These are phyloP conservation scores for Speoplatyrhinus poulsoni DNA, from an alignment of 2,113 vertebrate genomes.

Conservation along the genomic window DNA sequence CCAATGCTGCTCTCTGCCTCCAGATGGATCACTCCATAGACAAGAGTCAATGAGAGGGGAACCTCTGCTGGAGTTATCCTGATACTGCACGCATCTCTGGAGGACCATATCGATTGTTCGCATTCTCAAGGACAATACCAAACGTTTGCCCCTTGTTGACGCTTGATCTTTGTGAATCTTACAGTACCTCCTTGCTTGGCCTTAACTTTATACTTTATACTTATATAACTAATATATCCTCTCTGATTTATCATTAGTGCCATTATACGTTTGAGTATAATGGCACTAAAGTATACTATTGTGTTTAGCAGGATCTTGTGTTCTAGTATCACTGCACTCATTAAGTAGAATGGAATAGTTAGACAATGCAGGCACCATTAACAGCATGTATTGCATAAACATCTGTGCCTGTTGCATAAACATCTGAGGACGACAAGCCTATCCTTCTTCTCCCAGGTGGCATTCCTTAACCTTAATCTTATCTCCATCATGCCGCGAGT, in stretches of 20 bases:
- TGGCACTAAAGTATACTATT: neutral
- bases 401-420: neutral
- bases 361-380: constrained; percentile 11
- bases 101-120: neutral
- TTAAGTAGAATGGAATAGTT: constrained; percentile 11
- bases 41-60: constrained; percentile 66
- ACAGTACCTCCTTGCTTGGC: neutral
- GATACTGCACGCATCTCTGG: constrained; percentile 43
- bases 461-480: constrained; percentile 12
- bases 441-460: neutral
- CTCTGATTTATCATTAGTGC: neutral
- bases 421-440: constrained; percentile 14
- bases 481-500: constrained; percentile 45
- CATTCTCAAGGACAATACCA: constrained; percentile 3
- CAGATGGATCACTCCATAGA: constrained; percentile 1
- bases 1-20: constrained; percentile 15
- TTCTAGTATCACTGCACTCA: constrained; percentile 11
- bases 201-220: neutral
- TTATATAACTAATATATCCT: neutral
- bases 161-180: neutral
- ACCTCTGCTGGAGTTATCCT: constrained; percentile 71
- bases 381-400: constrained; percentile 37
- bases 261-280: neutral
- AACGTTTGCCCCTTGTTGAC: neutral
- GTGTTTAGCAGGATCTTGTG: neutral